Evolutionary conservation across 1,140 invertebrate species (phyloP), one percentile per base, ranked within the genome.

Genomic region (Drosophila aff.): DNA sequence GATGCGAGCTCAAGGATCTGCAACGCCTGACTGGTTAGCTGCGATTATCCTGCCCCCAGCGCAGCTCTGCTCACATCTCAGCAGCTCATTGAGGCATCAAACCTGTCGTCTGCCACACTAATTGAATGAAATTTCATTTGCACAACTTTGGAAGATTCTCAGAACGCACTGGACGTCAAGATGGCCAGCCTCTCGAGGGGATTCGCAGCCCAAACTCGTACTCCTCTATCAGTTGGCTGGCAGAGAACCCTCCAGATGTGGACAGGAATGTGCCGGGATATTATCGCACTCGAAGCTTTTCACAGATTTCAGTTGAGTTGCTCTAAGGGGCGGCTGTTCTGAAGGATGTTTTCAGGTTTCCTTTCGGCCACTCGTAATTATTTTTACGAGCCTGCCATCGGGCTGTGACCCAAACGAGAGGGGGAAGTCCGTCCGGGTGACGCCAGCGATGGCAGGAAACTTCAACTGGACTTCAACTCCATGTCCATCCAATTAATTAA

Each of bases 61-160:
- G 9, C 18, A 15, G 8, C 31, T 21, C 8, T 21, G 33, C 36
- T 60, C 28, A 23, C 47, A 26, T 36, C 60, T 57, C 49, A 62
- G 43, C 43, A 26, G 53, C 67, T 73, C 44, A 60, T 72, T 60
- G 44, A 60, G 43, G 44, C 69, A 50, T 60, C 50, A 50, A 50
- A 73, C 44, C 33, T 72, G 67, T 73, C 69, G 53, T 73, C 68
- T 60, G 69, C 28, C 28, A 15, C 38, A 72, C 53, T 73, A 74
- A 74, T 74, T 73, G 55, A 73, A 61, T 61, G 71, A 61, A 73
- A 73, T 74, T 74, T 74, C 46, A 74, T 73, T 74, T 73, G 67
- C 68, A 60, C 53, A 50, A 73, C 52, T 73, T 50, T 18, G 38
- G 16, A 60, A 38, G 36, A 21, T 73, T 49, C 31, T 31, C 31